Base-by-base conservation (phyloP, 2,113 vertebrate species). In the Etia nguti region DNA sequence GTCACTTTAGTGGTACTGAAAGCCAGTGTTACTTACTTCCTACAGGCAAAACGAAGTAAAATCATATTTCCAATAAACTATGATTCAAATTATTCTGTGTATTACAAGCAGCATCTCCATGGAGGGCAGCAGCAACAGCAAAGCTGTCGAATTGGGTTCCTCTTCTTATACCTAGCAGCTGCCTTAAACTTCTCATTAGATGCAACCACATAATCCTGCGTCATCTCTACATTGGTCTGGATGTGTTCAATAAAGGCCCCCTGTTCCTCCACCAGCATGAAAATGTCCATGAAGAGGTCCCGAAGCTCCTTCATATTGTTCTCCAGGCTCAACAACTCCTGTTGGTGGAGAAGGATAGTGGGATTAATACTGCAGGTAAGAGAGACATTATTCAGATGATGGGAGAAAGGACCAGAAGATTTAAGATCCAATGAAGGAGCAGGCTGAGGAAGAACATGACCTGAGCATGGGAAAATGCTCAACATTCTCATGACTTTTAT, bases 41-140 rank as follows among this genome's bases (percentile, higher is more conserved):
- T 87, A 79, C 29, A 87, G 60, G 81, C 84, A 89, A 84, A 59
- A 20, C 57, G 34, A 83, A 86, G 73, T 57, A 16, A 80, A 86
- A 68, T 4, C 1, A 11, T 41, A 48, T n/a, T 85, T 55, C 6
- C 13, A 56, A n/a, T 8, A 18, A n/a, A 56, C 1, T 4, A n/a
- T 55, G 48, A 83, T 20, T 62, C 77, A 68, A 59, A 79, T 54
- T 31, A 6, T 10, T 13, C 56, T 36, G 36, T 34, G 9, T 57
- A 75, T 90, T 83, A 94, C 59, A 93, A 88, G 86, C 94, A 95
- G 86, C 92, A 96, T 88, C 92, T 95, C 95, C 97, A 98, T 0
- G 97, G 97, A 1, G 97, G 97, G 57, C 97, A 99, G 50, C 98
- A 99, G 91, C 98, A 99, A 90, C 98, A 99, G 83, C 97, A 99